Evolutionary conservation across 2,888 invertebrate species (phyloP).

Genomic region (Myopa testacea): DNA sequence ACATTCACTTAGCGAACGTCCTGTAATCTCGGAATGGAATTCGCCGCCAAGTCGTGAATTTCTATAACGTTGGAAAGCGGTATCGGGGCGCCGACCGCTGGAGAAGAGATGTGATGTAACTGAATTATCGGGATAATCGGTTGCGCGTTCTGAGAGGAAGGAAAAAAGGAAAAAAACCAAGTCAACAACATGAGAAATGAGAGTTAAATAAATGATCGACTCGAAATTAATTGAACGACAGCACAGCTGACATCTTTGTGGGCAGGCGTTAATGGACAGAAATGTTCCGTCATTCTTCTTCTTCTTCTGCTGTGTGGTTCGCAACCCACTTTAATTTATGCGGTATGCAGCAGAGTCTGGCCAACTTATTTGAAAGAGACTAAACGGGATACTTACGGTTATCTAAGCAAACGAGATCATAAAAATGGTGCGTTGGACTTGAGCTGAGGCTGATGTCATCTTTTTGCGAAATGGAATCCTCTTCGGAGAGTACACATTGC

Average conservation of each 20-base stretch:
- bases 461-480: constrained; percentile 90
- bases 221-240: background rate
- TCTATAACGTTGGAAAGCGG: constrained; percentile 85
- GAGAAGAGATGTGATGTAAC: constrained; percentile 87
- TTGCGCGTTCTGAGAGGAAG: constrained; percentile 79
- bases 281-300: background rate
- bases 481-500: constrained; percentile 90
- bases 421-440: constrained; percentile 87
- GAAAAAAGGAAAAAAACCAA: background rate
- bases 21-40: constrained; percentile 90
- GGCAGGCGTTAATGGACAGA: constrained; percentile 15
- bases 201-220: background rate
- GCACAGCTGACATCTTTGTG: background rate
- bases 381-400: constrained; percentile 77
- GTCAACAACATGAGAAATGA: background rate
- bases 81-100: constrained; percentile 84
- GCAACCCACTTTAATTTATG: background rate
- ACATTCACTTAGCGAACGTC: constrained; percentile 88
- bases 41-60: constrained; percentile 89
- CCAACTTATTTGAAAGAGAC: background rate
- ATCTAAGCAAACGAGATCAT: constrained; percentile 89
- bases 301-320: background rate
- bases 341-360: no score
- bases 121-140: constrained; percentile 89
- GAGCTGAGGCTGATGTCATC: constrained; percentile 88